phyloP scores from a whole-genome alignment of 2,888 invertebrate genomes.

The Mesoligia furuncula region DNA sequence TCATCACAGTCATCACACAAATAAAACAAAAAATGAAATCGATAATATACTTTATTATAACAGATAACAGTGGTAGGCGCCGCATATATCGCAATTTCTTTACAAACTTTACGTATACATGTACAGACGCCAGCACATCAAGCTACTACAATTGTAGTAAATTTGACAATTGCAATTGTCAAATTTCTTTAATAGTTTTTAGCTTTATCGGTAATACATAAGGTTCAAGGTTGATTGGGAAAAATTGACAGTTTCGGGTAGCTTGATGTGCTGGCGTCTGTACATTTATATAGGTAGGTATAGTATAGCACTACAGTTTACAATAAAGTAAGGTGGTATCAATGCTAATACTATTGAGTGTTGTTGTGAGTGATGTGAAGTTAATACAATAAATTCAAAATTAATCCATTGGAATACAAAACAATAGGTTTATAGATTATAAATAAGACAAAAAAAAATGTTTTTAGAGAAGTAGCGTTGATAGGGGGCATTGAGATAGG shows the following conservation, averaged over 20 bases:
- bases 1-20: too few relatives aligned
- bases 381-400: conserved; percentile 17
- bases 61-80: conserved; percentile 76
- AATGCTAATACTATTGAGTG: conserved; percentile 33
- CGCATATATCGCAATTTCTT: conserved; percentile 71
- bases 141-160: too few relatives aligned
- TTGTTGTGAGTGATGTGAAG: conserved; percentile 44
- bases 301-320: conserved; percentile 37
- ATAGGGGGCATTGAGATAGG: background rate
- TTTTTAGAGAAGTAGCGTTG: background rate
- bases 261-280: too few relatives aligned
- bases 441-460: background rate
- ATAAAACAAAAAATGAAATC: conserved; percentile 61
- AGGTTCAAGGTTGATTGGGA: too few relatives aligned
- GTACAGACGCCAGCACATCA: background rate
- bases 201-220: too few relatives aligned
- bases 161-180: too few relatives aligned
- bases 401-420: conserved; percentile 32
- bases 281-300: conserved; percentile 18
- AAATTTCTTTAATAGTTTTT: too few relatives aligned
- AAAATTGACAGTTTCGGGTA: too few relatives aligned
- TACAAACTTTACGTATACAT: conserved; percentile 65
- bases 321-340: conserved; percentile 56
- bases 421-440: conserved; percentile 12
- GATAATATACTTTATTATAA: conserved; percentile 83